phyloP scores from a whole-genome alignment of 2,113 vertebrate genomes.

The Ardeotis arabs region DNA sequence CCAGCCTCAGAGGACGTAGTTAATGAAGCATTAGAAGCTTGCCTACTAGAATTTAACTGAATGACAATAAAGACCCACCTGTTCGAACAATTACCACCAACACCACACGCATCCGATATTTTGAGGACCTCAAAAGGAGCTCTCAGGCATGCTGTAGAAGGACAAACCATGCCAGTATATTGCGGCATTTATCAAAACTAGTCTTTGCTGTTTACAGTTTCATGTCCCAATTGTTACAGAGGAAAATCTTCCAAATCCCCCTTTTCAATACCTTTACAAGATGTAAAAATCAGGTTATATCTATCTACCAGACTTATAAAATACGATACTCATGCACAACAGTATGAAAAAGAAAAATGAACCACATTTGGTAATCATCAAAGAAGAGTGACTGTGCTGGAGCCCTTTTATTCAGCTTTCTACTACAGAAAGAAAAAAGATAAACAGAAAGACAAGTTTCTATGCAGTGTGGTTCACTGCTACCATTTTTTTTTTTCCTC shows the following conservation, averaged over 20 bases:
- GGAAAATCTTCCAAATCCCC: background rate
- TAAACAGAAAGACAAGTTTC: background rate
- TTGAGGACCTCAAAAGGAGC: background rate
- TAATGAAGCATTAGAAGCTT: constrained; percentile 50
- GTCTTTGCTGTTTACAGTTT: background rate
- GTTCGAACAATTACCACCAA: background rate
- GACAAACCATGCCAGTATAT: background rate
- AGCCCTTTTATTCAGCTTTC: background rate
- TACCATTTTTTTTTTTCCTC: background rate
- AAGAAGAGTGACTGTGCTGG: background rate
- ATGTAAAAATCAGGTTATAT: background rate
- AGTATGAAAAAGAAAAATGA: background rate
- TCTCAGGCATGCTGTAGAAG: background rate
- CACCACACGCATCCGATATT: background rate
- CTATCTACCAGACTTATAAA: background rate
- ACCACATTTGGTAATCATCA: background rate
- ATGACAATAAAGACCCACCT: background rate
- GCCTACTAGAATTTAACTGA: background rate
- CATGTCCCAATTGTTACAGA: background rate
- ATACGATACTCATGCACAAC: background rate
- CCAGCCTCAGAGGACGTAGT: constrained; percentile 33
- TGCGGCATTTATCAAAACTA: background rate
- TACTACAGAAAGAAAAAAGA: background rate
- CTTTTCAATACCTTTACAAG: background rate
- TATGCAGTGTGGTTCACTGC: background rate